Evolutionary conservation across 2,888 invertebrate species (phyloP).

Genomic region (Tachina lurida): DNA sequence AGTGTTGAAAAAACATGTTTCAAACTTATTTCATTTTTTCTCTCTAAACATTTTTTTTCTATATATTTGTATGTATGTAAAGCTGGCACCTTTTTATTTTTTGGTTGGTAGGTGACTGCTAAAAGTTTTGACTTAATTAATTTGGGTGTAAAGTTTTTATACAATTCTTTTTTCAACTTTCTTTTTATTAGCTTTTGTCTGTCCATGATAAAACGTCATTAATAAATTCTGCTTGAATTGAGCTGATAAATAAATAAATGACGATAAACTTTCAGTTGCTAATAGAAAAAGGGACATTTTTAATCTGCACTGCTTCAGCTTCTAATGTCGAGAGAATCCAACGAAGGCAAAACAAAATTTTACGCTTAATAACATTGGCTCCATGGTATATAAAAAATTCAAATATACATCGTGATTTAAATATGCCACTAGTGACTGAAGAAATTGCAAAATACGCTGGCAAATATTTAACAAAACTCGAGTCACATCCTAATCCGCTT

Average conservation of each 20-base stretch:
- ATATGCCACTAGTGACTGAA: too few relatives aligned
- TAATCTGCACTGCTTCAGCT: too few relatives aligned
- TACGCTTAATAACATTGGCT: too few relatives aligned
- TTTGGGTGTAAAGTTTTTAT: constrained; percentile 80
- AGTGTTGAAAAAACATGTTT: constrained; percentile 22
- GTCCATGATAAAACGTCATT: constrained; percentile 75
- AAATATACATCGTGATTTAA: too few relatives aligned
- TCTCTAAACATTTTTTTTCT: background rate
- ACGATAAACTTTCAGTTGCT: constrained; percentile 70
- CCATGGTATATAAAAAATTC: too few relatives aligned
- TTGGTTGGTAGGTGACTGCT: constrained; percentile 20
- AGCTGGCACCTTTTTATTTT: constrained; percentile 20
- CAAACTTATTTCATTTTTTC: constrained; percentile 12
- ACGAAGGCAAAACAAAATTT: too few relatives aligned
- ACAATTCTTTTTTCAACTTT: constrained; percentile 73
- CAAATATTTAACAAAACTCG: too few relatives aligned
- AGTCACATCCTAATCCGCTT: too few relatives aligned
- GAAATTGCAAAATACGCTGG: too few relatives aligned
- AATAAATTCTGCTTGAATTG: constrained; percentile 79
- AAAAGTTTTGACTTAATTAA: constrained; percentile 60
- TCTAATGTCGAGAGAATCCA: too few relatives aligned
- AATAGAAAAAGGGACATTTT: background rate
- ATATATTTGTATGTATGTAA: background rate
- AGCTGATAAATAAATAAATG: constrained; percentile 74
- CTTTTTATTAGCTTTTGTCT: constrained; percentile 17